Percentiles rank a stretch among this genome's conserved stretches.
These are phyloP conservation scores for Chloroceryle inda DNA, from an alignment of 2,797 vertebrate species.

Conservation along the genomic window DNA sequence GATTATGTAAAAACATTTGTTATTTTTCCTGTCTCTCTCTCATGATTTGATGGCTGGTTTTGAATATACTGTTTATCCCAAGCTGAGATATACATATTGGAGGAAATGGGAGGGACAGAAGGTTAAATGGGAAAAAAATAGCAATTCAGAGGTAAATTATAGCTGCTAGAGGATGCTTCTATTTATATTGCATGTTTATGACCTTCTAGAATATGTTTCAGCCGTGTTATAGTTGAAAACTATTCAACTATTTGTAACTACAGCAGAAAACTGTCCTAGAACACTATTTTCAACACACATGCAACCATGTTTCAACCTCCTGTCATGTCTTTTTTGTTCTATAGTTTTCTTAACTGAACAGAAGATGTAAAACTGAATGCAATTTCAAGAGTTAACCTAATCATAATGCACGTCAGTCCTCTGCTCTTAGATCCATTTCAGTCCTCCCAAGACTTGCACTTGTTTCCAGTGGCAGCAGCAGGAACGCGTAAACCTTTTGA, in stretches of 20 bases:
- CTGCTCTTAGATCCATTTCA: neutral
- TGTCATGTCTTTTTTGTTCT: neutral
- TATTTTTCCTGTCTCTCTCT: neutral
- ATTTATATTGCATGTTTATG: neutral
- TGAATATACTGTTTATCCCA: neutral
- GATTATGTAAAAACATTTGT: neutral
- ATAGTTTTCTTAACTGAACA: neutral
- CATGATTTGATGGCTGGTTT: neutral
- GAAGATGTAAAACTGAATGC: neutral
- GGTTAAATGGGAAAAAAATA: neutral
- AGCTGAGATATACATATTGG: neutral
- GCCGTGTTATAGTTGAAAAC: neutral
- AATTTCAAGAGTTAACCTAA: neutral
- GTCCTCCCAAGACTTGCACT: neutral
- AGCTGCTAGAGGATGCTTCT: neutral
- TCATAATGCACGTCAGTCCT: neutral
- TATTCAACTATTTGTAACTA: neutral
- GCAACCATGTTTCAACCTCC: neutral
- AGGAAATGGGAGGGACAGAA: neutral
- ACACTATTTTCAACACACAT: fast-evolving
- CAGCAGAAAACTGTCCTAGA: neutral
- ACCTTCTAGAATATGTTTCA: neutral
- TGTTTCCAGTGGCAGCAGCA: fast-evolving
- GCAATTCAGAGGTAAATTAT: neutral
- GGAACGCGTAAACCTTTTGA: neutral